Evolutionary conservation across 2,888 invertebrate genomes (phyloP).

Genomic region (Mesorhabditis belari): DNA sequence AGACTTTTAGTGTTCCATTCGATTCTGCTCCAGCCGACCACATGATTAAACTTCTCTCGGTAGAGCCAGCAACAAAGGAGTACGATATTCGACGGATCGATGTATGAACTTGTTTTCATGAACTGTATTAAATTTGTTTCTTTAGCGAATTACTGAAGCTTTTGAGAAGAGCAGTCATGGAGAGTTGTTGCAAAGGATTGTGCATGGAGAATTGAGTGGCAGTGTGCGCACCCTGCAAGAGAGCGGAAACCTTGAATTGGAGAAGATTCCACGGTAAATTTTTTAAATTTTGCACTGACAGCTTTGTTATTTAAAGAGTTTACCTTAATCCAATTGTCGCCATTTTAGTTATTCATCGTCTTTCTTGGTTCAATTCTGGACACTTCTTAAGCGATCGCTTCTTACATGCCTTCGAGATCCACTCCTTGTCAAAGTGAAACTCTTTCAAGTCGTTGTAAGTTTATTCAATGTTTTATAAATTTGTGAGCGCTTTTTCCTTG

Average conservation of each 20-base stretch:
- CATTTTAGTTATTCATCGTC: conserved; percentile 70
- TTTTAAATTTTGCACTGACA: no score
- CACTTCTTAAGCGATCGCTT: conserved; percentile 84
- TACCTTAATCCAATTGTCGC: background rate
- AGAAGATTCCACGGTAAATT: background rate
- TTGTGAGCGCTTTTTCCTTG: no score
- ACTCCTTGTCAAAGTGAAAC: conserved; percentile 76
- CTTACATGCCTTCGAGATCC: conserved; percentile 82
- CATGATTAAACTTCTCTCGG: background rate
- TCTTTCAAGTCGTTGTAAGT: conserved; percentile 76
- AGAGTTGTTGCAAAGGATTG: background rate
- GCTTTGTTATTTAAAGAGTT: background rate
- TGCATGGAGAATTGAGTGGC: background rate
- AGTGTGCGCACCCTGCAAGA: background rate
- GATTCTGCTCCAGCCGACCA: background rate
- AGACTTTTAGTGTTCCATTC: no score
- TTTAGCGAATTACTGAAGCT: background rate
- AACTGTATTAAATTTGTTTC: background rate
- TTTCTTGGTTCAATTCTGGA: conserved; percentile 79
- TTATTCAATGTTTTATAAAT: background rate
- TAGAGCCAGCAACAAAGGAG: background rate
- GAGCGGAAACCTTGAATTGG: background rate
- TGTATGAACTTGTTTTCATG: background rate
- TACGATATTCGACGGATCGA: background rate
- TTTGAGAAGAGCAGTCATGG: background rate